These are phyloP conservation scores for Passer montanus DNA, from an alignment of 2,113 vertebrate species.

Conservation along the genomic window DNA sequence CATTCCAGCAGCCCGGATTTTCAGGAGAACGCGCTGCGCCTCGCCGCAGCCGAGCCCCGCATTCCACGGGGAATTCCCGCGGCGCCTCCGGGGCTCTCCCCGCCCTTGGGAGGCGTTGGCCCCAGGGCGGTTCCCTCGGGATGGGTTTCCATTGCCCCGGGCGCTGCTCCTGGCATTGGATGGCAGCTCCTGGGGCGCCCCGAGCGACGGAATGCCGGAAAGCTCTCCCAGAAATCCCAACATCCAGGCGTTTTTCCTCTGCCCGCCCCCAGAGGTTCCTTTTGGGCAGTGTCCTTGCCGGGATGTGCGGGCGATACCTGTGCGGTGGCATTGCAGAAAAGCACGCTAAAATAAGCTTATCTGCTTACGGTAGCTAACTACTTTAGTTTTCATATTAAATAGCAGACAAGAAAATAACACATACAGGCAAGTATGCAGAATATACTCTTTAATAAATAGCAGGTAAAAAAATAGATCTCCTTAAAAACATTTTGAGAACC, in stretches of 20 bases:
- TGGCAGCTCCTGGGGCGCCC: background rate
- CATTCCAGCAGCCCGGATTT: no score
- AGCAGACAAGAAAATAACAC: background rate
- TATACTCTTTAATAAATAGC: conserved; percentile 26
- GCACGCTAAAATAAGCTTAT: background rate
- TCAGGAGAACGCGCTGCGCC: background rate
- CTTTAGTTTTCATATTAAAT: background rate
- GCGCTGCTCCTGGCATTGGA: background rate
- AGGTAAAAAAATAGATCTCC: conserved; percentile 7
- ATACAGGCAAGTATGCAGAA: background rate
- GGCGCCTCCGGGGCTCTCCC: background rate
- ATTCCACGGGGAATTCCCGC: fast-evolving
- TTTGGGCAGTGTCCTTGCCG: no score
- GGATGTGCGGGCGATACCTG: background rate
- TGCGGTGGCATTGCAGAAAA: background rate
- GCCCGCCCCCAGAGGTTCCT: background rate
- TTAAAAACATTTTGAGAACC: background rate
- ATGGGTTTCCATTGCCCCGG: background rate
- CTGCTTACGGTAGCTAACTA: background rate
- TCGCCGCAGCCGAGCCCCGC: fast-evolving
- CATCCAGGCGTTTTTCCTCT: background rate
- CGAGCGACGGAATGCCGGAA: background rate
- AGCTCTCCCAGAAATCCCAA: background rate
- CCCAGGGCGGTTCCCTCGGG: background rate
- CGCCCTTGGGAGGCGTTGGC: background rate